Conservation (phyloP, 2,888 invertebrate species). For the Stegana nigrithorax region DNA sequence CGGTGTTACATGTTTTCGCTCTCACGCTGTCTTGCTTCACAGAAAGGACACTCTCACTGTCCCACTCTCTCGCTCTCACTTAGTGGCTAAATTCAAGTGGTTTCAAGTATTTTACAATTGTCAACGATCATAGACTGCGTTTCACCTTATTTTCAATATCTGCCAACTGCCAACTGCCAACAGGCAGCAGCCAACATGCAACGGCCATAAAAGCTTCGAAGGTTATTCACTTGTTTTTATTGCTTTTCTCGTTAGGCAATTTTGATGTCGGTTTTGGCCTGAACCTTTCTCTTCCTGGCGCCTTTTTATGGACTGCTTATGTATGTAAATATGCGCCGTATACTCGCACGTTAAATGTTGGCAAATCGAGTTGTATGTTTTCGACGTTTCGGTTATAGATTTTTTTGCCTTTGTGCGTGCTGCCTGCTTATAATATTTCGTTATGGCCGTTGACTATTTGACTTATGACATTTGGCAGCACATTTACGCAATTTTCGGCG, state of each 20-base stretch:
- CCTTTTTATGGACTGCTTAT: neutral
- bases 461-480: slow-evolving; percentile 3
- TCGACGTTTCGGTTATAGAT: too few relatives aligned
- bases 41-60: neutral
- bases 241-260: neutral
- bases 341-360: too few relatives aligned
- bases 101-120: neutral
- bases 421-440: neutral
- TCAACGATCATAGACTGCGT: neutral
- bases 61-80: too few relatives aligned
- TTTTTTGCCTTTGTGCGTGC: too few relatives aligned
- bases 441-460: neutral
- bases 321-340: too few relatives aligned
- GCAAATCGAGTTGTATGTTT: too few relatives aligned
- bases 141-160: neutral
- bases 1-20: slow-evolving; percentile 39
- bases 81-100: neutral
- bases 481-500: neutral
- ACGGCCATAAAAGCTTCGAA: too few relatives aligned
- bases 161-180: neutral
- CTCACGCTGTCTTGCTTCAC: too few relatives aligned
- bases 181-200: too few relatives aligned
- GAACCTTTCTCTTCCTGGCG: neutral
- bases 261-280: neutral
- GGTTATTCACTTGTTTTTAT: neutral